These are phyloP conservation scores for Acanthornis magna DNA, from an alignment of 2,797 vertebrate genomes.

Conservation along the genomic window DNA sequence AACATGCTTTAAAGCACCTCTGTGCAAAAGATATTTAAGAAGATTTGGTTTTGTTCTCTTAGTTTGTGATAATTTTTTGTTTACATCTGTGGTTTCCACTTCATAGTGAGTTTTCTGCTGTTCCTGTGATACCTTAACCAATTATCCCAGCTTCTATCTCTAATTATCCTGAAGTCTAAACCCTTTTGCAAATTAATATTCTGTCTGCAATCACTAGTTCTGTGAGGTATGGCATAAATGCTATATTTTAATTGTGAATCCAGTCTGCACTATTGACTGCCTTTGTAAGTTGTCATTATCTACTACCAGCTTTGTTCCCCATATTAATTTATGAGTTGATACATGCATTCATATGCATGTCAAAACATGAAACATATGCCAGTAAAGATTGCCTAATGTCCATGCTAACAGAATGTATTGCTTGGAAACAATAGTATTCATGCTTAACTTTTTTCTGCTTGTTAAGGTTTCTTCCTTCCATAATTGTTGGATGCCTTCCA, in stretches of 20 bases:
- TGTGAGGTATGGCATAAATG: not conserved
- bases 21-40: not conserved
- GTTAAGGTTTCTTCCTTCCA: not conserved
- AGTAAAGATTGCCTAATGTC: not conserved
- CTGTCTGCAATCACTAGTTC: not conserved
- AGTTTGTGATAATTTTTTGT: not conserved
- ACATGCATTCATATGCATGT: not conserved
- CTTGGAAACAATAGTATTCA: not conserved
- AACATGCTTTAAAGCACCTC: not conserved
- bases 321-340: not conserved
- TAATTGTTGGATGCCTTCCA: not conserved
- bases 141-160: not conserved
- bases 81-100: not conserved
- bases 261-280: not conserved
- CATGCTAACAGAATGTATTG: not conserved
- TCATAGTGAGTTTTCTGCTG: not conserved
- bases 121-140: not conserved
- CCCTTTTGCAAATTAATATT: conserved; percentile 7
- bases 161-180: not conserved
- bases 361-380: not conserved
- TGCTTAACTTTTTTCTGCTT: not conserved
- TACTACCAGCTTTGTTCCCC: not conserved
- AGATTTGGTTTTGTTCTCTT: not conserved
- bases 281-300: not conserved
- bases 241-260: not conserved